Conservation (phyloP, 2,113 vertebrate genomes). For the Psilopsiagon aurifrons region DNA sequence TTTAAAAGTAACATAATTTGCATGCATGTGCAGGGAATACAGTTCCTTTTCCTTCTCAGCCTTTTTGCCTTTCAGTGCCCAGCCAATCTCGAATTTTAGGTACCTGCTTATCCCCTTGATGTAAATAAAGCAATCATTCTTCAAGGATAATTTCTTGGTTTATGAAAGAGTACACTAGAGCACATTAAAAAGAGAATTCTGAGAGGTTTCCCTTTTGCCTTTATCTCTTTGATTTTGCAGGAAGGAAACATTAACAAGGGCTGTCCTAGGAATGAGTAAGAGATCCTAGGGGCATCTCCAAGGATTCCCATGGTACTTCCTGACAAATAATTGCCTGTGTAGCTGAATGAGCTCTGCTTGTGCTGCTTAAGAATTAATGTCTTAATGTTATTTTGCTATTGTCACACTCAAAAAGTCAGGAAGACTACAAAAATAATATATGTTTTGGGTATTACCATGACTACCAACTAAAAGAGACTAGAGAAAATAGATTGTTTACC, state of each 20-base stretch:
- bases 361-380: slow-evolving; percentile 5
- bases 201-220: not conserved
- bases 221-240: not conserved
- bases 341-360: not conserved
- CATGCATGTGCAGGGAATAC: not conserved
- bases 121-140: not conserved
- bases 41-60: not conserved
- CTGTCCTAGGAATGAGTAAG: slow-evolving; percentile 8
- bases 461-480: not conserved
- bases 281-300: slow-evolving; percentile 19
- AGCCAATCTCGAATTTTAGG: not conserved
- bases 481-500: slow-evolving; percentile 29
- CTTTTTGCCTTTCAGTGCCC: not conserved
- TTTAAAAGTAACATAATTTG: not conserved
- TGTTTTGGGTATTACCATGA: not conserved
- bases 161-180: not conserved
- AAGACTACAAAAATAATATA: not conserved
- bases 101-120: not conserved
- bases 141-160: not conserved
- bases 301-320: slow-evolving; percentile 42
- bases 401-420: not conserved
- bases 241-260: not conserved
- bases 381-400: not conserved
- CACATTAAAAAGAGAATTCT: not conserved
- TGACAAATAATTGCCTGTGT: slow-evolving; percentile 4